Conservation (phyloP, 1,140 invertebrate genomes). For the Chlorops oryzae region DNA sequence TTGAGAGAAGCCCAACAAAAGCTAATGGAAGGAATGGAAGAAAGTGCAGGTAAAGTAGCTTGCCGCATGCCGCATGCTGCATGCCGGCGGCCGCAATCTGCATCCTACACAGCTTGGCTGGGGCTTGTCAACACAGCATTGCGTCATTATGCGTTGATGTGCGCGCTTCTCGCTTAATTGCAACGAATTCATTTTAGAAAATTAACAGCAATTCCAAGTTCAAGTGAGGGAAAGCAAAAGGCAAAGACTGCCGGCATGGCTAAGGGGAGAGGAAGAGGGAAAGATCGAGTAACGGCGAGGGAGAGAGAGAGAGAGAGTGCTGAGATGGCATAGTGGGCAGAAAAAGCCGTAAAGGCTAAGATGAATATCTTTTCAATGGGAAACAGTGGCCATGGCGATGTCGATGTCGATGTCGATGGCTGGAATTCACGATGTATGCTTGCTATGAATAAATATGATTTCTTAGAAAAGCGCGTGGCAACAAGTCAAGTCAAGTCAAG, state of each 20-base stretch:
- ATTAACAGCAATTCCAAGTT: constrained; percentile 40
- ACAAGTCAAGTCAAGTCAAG: too few species aligned
- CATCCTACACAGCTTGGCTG: not conserved
- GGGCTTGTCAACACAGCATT: not conserved
- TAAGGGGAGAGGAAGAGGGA: constrained; percentile 6
- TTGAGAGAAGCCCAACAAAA: too few species aligned
- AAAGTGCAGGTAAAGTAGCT: too few species aligned
- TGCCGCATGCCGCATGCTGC: too few species aligned
- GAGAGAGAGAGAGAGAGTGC: constrained; percentile 3
- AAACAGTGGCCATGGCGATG: too few species aligned
- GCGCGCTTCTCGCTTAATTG: constrained; percentile 41
- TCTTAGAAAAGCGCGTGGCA: too few species aligned
- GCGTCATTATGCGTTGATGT: constrained; percentile 7
- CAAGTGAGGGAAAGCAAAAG: not conserved
- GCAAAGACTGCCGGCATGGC: too few species aligned
- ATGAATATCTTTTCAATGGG: constrained; percentile 3
- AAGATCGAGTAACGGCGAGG: constrained; percentile 11
- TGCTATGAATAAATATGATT: too few species aligned
- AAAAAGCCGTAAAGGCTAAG: not conserved
- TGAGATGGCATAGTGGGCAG: not conserved
- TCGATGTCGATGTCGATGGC: too few species aligned
- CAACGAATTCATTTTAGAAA: constrained; percentile 44
- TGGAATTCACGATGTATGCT: too few species aligned
- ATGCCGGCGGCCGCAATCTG: not conserved
- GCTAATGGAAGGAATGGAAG: too few species aligned